Percentiles rank a stretch among this genome's conserved stretches.
phyloP scores from a whole-genome alignment of 1,140 invertebrate genomes.

The Euglossa dilemma region DNA sequence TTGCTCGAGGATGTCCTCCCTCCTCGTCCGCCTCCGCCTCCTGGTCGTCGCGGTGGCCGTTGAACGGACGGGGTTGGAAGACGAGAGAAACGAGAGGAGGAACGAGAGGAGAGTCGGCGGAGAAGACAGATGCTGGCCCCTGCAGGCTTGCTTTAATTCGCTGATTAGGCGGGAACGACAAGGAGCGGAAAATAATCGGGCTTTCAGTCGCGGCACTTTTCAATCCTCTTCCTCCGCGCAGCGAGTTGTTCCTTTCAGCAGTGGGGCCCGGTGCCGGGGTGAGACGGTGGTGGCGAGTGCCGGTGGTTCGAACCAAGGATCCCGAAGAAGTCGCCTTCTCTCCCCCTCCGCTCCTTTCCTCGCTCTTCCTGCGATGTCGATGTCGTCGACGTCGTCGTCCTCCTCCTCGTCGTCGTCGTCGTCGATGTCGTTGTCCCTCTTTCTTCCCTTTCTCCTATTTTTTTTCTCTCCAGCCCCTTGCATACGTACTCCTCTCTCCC shows the following conservation, averaged over 20 bases:
- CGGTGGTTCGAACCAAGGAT: slow-evolving; percentile 23
- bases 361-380: slow-evolving; percentile 26
- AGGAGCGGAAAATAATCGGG: slow-evolving; percentile 79
- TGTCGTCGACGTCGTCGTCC: slow-evolving; percentile 20
- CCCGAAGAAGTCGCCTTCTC: slow-evolving; percentile 36
- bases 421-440: slow-evolving; percentile 32
- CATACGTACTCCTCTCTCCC: slow-evolving; percentile 10
- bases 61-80: slow-evolving; percentile 13
- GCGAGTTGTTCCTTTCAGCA: slow-evolving; percentile 62
- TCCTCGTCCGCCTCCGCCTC: neutral
- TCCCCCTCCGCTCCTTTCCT: neutral
- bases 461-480: slow-evolving; percentile 27
- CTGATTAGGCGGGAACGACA: slow-evolving; percentile 78
- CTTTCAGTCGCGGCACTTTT: slow-evolving; percentile 75
- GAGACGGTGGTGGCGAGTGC: neutral
- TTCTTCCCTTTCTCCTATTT: slow-evolving; percentile 16
- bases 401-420: slow-evolving; percentile 19
- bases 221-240: slow-evolving; percentile 70
- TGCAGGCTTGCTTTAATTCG: slow-evolving; percentile 78
- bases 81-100: neutral
- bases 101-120: neutral
- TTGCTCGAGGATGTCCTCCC: neutral
- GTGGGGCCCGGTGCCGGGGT: slow-evolving; percentile 4
- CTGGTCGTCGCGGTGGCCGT: neutral
- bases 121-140: slow-evolving; percentile 54